Evolutionary conservation across 2,888 invertebrate species (phyloP).

Genomic region (Mythimna impura): DNA sequence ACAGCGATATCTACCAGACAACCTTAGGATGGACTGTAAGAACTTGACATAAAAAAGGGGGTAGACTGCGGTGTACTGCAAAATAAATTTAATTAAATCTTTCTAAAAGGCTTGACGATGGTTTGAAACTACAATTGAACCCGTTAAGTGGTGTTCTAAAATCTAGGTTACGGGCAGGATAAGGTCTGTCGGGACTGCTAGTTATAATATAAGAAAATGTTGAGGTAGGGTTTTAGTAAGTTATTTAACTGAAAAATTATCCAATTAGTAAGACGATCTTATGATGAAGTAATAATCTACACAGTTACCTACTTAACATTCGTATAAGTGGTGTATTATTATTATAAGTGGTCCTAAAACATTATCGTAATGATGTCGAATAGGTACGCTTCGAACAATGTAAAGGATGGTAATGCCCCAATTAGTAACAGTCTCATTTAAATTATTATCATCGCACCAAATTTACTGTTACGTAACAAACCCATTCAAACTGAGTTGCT

Average conservation of each 20-base stretch:
- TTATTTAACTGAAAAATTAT: neutral
- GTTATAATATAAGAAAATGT: neutral
- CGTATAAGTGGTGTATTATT: neutral
- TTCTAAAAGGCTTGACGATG: no score
- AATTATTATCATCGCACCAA: constrained; percentile 12
- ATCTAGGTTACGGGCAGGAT: no score
- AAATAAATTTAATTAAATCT: no score
- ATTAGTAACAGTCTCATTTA: constrained; percentile 7
- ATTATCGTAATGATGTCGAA: neutral
- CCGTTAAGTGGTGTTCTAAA: no score
- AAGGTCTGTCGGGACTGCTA: no score
- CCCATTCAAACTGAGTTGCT: neutral
- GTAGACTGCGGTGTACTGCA: no score
- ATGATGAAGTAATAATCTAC: neutral
- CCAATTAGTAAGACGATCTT: neutral
- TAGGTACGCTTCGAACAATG: neutral
- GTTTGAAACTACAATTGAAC: no score
- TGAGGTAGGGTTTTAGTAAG: neutral
- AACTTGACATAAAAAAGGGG: no score
- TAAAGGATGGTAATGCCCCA: neutral
- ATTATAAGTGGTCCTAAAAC: neutral
- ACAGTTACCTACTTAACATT: neutral
- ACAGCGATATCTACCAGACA: no score
- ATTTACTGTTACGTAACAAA: constrained; percentile 13
- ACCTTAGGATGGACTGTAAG: no score